phyloP scores from a whole-genome alignment of 2,797 vertebrate genomes.

The Argya squamiceps region DNA sequence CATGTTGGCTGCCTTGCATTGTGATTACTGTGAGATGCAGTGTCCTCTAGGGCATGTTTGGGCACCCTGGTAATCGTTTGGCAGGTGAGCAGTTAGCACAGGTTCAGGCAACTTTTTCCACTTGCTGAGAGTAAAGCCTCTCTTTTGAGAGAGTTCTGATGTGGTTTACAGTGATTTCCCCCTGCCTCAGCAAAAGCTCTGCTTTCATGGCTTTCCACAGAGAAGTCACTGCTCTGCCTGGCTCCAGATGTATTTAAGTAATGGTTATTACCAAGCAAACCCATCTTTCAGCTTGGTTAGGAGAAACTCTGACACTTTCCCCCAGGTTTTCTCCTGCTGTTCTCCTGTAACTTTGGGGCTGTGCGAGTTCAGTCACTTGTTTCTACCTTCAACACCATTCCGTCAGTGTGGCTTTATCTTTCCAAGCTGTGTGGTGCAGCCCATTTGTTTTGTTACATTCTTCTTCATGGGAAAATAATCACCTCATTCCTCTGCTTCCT shows the following conservation, averaged over 20 bases:
- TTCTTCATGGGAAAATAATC: neutral
- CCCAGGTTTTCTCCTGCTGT: neutral
- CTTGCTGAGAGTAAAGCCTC: neutral
- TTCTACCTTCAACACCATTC: neutral
- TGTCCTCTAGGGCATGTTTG: conserved; percentile 49
- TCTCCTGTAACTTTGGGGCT: neutral
- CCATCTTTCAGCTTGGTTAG: neutral
- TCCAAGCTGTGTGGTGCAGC: neutral
- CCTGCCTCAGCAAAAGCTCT: conserved; percentile 33
- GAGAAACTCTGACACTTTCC: neutral
- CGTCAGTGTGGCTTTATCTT: neutral
- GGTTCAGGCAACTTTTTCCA: conserved; percentile 3
- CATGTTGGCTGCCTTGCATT: neutral
- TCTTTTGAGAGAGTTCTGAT: conserved; percentile 17
- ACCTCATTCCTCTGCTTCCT: conserved; percentile 4
- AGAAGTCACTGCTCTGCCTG: neutral
- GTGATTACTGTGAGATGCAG: neutral
- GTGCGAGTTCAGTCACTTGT: neutral
- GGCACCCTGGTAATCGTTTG: neutral
- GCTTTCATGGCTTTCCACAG: conserved; percentile 3
- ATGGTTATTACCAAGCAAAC: neutral
- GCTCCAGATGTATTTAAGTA: neutral
- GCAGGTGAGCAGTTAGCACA: conserved; percentile 40
- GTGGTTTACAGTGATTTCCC: conserved; percentile 39
- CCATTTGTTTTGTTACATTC: neutral